These are phyloP conservation scores for Anadara kagoshimensis DNA, from an alignment of 1,140 invertebrate species.

Conservation along the genomic window DNA sequence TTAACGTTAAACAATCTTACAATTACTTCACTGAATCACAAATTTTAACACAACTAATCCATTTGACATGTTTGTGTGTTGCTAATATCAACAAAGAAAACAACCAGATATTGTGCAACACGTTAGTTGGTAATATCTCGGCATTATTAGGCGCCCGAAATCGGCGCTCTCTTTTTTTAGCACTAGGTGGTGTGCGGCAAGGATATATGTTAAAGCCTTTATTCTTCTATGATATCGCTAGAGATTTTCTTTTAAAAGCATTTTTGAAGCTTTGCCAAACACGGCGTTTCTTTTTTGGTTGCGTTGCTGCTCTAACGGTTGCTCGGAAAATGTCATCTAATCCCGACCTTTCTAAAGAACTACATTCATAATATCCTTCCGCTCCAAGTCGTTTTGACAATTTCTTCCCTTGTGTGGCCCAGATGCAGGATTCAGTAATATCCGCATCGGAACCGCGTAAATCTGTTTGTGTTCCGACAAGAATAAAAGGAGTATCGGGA, in stretches of 20 bases:
- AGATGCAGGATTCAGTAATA: constrained; percentile 83
- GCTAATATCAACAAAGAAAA: no score
- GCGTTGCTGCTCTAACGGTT: constrained; percentile 78
- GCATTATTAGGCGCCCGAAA: no score
- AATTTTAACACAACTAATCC: no score
- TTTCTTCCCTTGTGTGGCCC: constrained; percentile 83
- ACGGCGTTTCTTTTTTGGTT: constrained; percentile 48
- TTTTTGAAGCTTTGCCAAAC: constrained; percentile 51
- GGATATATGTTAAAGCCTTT: no score
- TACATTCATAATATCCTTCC: constrained; percentile 92
- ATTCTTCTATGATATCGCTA: neutral
- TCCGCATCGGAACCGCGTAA: constrained; percentile 70
- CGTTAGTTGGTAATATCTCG: no score
- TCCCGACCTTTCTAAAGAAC: constrained; percentile 81
- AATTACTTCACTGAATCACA: no score
- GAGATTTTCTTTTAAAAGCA: constrained; percentile 30
- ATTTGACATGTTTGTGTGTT: no score
- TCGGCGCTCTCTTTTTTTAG: no score
- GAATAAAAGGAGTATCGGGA: constrained; percentile 86
- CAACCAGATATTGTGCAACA: no score
- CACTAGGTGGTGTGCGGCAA: no score
- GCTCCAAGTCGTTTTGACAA: constrained; percentile 82
- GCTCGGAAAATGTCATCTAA: constrained; percentile 51
- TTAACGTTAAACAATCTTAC: no score
- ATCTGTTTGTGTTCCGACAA: constrained; percentile 79